These are phyloP conservation scores for Phaetusa simplex DNA, from an alignment of 2,113 vertebrate species.

Conservation along the genomic window DNA sequence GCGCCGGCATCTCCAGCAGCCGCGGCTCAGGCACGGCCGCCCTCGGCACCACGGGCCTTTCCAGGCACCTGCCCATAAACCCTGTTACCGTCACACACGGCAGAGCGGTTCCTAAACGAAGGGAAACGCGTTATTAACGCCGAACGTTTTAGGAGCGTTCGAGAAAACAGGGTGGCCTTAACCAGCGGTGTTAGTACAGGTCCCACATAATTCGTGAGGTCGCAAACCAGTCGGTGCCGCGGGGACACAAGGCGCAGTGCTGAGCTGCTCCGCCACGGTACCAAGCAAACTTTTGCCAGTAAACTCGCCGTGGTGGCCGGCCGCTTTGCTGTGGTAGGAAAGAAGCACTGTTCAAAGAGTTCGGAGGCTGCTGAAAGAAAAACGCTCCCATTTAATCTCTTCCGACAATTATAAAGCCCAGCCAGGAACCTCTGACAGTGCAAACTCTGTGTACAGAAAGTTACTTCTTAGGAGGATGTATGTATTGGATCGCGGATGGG, in stretches of 20 bases:
- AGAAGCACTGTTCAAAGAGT: neutral
- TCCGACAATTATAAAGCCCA: neutral
- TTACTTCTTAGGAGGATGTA: neutral
- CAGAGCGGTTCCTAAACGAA: neutral
- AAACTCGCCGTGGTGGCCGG: rapidly evolving
- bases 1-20: neutral
- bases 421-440: neutral
- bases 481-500: neutral
- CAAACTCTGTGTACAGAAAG: neutral
- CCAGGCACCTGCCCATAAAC: neutral
- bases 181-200: neutral
- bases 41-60: neutral
- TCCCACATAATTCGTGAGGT: neutral
- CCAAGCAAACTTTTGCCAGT: neutral
- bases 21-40: neutral
- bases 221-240: rapidly evolving
- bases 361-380: neutral
- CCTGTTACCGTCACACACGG: neutral
- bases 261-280: neutral
- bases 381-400: neutral
- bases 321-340: neutral
- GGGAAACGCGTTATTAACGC: neutral
- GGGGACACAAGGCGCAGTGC: rapidly evolving
- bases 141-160: rapidly evolving
- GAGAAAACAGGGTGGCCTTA: neutral